Evolutionary conservation across 1,140 invertebrate species (phyloP), one percentile per base, ranked within the genome.

Genomic region (Wiebesia pumilae): DNA sequence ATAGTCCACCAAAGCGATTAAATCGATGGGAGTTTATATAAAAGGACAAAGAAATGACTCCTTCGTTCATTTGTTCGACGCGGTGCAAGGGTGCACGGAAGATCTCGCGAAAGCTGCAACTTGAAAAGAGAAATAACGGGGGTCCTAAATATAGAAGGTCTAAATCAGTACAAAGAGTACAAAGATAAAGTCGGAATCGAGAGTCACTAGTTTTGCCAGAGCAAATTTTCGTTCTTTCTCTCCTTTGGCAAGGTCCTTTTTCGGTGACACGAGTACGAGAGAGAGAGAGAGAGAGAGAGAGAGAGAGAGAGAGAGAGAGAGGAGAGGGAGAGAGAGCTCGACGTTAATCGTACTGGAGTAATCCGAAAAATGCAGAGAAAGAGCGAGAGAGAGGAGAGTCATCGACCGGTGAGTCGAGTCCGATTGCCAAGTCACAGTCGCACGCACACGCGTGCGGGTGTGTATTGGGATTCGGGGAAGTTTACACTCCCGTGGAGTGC

Each of bases 321-420:
- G 73, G 7, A 24, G 21, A 24, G 14, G 16, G 27, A 38, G 40
- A 78, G 47, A 78, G n/a, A 78, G 54, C n/a, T 62, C n/a, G 51
- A 79, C 51, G 30, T 79, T 79, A 79, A 79, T 79, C 77, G 33
- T n/a, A 24, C 77, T 58, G 7, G 30, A 16, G 51, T 79, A 79
- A 79, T 58, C 79, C 33, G 40, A 81, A 62, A 67, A 33, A 71
- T 2, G 35, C 3, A 35, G 47, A 75, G 81, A 30, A 43, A 33
- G 81, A 77, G n/a, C 7, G 81, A 24, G 65, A 54, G 43, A 40
- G 51, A 77, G 38, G 38, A 21, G 47, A 77, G 73, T 77, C 58
- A 84, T 79, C 77, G 83, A 80, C 83, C 83, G 83, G 38, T 79
- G 43, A 84, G 54, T 84, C 77, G 43, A 80, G 54, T 84, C 75